phyloP scores from a whole-genome alignment of 2,888 invertebrate species.

The Petrophora chlorosata region DNA sequence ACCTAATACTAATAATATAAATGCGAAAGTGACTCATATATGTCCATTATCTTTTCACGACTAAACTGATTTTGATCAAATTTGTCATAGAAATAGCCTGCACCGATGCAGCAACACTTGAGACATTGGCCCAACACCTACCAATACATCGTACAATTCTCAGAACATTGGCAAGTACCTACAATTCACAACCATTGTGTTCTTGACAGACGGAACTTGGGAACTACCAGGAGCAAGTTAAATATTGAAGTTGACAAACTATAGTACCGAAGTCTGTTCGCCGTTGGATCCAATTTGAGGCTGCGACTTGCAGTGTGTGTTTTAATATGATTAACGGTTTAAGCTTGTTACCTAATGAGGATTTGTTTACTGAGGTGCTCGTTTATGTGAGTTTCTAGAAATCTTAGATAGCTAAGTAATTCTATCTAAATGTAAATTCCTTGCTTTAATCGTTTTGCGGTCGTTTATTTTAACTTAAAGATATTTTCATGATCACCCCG shows the following conservation, averaged over 20 bases:
- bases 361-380: not conserved
- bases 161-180: constrained; percentile 46
- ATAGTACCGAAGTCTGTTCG: constrained; percentile 51
- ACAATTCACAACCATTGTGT: constrained; percentile 56
- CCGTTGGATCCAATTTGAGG: constrained; percentile 52
- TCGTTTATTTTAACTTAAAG: no score
- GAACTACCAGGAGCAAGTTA: constrained; percentile 65
- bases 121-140: constrained; percentile 28
- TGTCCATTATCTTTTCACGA: no score
- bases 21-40: no score
- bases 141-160: constrained; percentile 43
- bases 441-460: no score
- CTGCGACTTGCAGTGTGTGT: constrained; percentile 41
- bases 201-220: constrained; percentile 59
- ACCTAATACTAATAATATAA: constrained; percentile 32
- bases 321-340: constrained; percentile 52
- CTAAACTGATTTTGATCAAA: no score
- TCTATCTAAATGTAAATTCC: no score
- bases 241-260: constrained; percentile 75
- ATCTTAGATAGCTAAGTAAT: no score
- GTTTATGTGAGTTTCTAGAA: no score
- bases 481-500: no score
- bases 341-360: constrained; percentile 9
- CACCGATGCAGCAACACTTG: no score
- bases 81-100: no score